phyloP scores from a whole-genome alignment of 2,888 invertebrate genomes.

The Stenodera caucasica region DNA sequence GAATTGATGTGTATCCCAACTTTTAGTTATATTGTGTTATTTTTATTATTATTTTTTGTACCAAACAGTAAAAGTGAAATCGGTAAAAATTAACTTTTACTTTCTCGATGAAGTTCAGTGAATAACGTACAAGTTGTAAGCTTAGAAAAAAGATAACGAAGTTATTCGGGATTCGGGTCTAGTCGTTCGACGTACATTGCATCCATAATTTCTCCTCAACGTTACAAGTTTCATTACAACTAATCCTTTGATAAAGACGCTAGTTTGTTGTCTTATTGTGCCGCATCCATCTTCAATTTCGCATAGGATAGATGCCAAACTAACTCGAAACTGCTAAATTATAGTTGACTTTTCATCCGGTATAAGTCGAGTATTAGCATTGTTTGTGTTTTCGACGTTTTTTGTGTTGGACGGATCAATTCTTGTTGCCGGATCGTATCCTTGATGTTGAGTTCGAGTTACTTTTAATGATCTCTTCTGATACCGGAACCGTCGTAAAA shows the following conservation, averaged over 20 bases:
- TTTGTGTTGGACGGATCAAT: conserved; percentile 1
- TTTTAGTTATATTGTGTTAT: neutral
- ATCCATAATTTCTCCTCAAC: neutral
- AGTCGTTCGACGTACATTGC: neutral
- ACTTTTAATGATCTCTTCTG: conserved; percentile 13
- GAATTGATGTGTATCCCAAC: neutral
- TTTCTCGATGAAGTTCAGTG: neutral
- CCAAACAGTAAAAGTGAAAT: neutral
- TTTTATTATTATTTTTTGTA: neutral
- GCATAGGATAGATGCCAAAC: too few relatives aligned
- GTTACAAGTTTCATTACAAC: neutral
- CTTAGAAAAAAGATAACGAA: neutral
- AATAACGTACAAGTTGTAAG: neutral
- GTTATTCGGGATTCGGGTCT: neutral
- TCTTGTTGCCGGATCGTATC: neutral
- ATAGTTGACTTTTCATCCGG: neutral
- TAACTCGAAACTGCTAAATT: too few relatives aligned
- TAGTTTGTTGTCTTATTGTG: neutral
- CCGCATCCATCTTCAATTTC: neutral
- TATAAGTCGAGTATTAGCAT: neutral
- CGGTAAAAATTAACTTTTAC: neutral
- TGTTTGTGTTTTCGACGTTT: conserved; percentile 8
- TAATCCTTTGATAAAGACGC: neutral
- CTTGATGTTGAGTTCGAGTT: conserved; percentile 10
- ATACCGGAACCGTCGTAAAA: conserved; percentile 30